Conservation (phyloP, 2,888 invertebrate genomes). For the Himalopsyche tibetana region DNA sequence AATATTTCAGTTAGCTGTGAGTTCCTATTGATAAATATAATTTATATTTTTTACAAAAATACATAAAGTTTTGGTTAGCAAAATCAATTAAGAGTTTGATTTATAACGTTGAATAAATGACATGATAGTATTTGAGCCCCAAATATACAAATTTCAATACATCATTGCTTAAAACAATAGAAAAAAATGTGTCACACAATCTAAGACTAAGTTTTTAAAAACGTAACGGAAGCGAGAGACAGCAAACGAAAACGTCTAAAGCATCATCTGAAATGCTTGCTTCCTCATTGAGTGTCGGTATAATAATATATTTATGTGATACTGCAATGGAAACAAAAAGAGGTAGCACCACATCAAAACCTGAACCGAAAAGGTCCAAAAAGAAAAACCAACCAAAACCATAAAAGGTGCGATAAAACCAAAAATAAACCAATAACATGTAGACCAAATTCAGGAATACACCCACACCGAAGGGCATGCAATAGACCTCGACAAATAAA, state of each 20-base stretch:
- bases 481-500: constrained; percentile 45
- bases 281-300: constrained; percentile 17
- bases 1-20: no score
- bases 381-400: neutral
- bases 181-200: constrained; percentile 28
- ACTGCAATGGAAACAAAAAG: constrained; percentile 51
- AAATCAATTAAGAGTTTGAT: no score
- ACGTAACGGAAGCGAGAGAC: neutral
- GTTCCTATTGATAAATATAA: no score
- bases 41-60: no score
- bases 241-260: constrained; percentile 36
- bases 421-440: constrained; percentile 31
- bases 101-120: no score
- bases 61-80: no score
- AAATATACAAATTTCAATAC: neutral
- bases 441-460: constrained; percentile 46
- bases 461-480: constrained; percentile 59
- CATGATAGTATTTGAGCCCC: no score
- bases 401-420: constrained; percentile 51
- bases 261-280: constrained; percentile 42
- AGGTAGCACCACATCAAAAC: constrained; percentile 54
- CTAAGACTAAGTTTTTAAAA: constrained; percentile 8
- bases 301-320: constrained; percentile 24
- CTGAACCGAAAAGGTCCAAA: constrained; percentile 15
- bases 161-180: constrained; percentile 18